Evolutionary conservation across 2,888 invertebrate species (phyloP), one percentile per base, ranked within the genome.

Genomic region (Agonopterix subpropinquella): DNA sequence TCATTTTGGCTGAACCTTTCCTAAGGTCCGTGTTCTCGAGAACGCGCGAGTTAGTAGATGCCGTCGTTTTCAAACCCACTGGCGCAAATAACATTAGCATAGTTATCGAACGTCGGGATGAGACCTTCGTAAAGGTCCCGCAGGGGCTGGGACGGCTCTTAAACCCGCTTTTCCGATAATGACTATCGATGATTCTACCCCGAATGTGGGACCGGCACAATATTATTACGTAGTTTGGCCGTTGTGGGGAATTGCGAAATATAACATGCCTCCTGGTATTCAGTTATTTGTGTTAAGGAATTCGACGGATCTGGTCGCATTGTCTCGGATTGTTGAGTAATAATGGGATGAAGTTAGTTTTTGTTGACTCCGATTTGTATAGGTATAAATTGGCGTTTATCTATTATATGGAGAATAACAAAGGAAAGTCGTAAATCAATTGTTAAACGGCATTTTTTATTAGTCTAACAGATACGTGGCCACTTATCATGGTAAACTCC

Each of bases 1-100:
- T 28, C 5, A 28, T 28, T 28, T 28, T 7, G 28, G 5, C 57
- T 56, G 28, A 28, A 28, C 28, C 28, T 57, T 55, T 53, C 45
- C 48, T 50, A 54, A 51, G 47, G 47, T 50, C 39, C 45, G 47
- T 45, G 51, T 56, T 53, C 57, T 51, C 44, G 15, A 48, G 73
- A 77, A 73, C 70, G 69, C 71, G 59, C 71, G 69, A 76, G 74
- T 77, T 77, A 78, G 80, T 78, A 70, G 77, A 76, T 73, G 70
- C 74, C 73, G 77, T 65, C 79, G 77, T 83, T 84, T 74, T 68
- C 71, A 70, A 82, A 80, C 80, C 85, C 81, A 80, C 78, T 79
- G 83, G 79, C 80, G 78, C 85, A 84, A 84, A 87, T 87, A 87
- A 85, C 85, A 87, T 87, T 87, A 87, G 86, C 87, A 88, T 88